Percentiles rank a stretch among this genome's conserved stretches.
These are phyloP conservation scores for Pachydiplax longipennis DNA, from an alignment of 2,888 invertebrate genomes.

Conservation along the genomic window DNA sequence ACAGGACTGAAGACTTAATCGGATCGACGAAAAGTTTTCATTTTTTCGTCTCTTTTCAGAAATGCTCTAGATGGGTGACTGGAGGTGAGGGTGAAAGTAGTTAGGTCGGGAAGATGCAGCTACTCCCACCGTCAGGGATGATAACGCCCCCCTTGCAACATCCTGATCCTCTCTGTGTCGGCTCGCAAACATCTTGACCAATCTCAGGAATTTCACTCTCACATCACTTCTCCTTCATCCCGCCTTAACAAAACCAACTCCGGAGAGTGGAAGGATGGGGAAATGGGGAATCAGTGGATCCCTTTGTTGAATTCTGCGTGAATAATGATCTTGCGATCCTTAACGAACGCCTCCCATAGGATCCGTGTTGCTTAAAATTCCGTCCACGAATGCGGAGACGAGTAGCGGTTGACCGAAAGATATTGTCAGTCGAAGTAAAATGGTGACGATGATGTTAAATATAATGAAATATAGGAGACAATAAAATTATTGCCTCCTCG, in stretches of 20 bases:
- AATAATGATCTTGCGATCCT: not conserved
- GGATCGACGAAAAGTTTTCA: not conserved
- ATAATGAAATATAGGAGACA: not conserved
- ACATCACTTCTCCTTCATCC: not conserved
- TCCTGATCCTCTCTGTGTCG: not conserved
- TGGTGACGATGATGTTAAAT: not conserved
- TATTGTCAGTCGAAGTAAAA: not conserved
- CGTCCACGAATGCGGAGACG: not conserved
- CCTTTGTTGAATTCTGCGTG: not conserved
- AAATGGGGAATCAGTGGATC: not conserved
- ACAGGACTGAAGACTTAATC: not conserved
- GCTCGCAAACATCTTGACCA: not conserved
- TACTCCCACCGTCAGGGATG: not conserved
- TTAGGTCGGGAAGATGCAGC: not conserved
- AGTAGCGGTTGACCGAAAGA: not conserved
- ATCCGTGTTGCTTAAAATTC: not conserved
- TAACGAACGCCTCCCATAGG: not conserved
- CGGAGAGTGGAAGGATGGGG: not conserved
- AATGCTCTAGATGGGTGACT: not conserved
- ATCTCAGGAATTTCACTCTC: not conserved
- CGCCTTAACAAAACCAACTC: not conserved
- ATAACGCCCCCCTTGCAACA: not conserved
- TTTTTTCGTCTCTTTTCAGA: not conserved
- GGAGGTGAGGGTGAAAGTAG: not conserved
- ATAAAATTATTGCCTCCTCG: not conserved